Base-by-base conservation (phyloP, 2,113 vertebrate genomes). In the Bambusicola thoracicus region DNA sequence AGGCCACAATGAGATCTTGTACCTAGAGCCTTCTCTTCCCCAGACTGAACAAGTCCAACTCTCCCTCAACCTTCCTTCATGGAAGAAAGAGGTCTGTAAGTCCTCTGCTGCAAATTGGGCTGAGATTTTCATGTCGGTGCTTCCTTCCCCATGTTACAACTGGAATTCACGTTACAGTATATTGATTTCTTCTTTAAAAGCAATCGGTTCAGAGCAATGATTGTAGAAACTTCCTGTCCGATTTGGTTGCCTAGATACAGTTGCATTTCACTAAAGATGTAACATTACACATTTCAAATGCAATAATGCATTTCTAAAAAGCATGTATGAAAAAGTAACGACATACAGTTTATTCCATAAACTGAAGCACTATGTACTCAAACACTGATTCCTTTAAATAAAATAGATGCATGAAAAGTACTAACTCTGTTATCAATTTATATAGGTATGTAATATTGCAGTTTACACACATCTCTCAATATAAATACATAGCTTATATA, bases 181-280 rank as follows among this genome's bases (percentile, higher is more conserved):
- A 66, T 9, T 43, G 68, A 66, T 89, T 87, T 86, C 44, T 81
- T 94, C 62, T 85, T 62, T 49, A 77, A 91, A 91, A 92, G 61
- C 41, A 87, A 88, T 68, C 73, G 55, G 40, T 69, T 96, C 81
- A 81, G 16, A 80, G 46, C 19, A 83, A 70, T 36, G 46, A 86
- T 18, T 62, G 41, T 66, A 65, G 87, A 94, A 84, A 78, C 51
- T 86, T 93, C 65, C 48, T 4, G 2, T 78, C 68, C 84, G 66
- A 78, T 87, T 53, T 58, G 38, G 94, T 93, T 95, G 89, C 89
- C 66, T 78, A 90, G 94, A 91, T 90, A 94, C 87, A 86, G 53
- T 76, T 88, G 25, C 44, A 72, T 81, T 91, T 74, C 81, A 87
- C 58, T 87, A 6, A 79, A 86, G 78, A 93, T 93, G 83, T 88